Conservation (phyloP, 2,113 vertebrate genomes). For the Myocastor coypus region DNA sequence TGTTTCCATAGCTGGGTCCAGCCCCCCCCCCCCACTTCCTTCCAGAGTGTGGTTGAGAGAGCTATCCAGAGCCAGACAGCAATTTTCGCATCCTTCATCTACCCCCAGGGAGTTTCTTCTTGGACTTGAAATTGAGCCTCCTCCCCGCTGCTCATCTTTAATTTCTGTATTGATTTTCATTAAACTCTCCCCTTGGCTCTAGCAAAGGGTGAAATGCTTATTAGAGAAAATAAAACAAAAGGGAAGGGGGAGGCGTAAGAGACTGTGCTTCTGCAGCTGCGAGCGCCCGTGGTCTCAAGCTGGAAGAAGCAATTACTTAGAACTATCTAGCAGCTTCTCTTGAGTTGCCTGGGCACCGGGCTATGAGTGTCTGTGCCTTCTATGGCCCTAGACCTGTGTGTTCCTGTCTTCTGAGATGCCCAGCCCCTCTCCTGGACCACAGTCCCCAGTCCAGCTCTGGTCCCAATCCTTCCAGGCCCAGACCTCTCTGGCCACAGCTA, state of each 20-base stretch:
- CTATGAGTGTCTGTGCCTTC: rapidly evolving
- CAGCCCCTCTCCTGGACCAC: neutral
- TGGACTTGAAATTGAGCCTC: conserved; percentile 7
- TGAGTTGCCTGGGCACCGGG: neutral
- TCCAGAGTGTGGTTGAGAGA: neutral
- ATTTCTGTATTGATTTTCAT: conserved; percentile 88
- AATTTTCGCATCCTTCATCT: neutral
- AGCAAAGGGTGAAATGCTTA: conserved; percentile 75
- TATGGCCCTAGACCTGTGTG: neutral
- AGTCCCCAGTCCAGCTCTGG: neutral
- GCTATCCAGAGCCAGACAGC: neutral
- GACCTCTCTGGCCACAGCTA: neutral
- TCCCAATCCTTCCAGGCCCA: neutral
- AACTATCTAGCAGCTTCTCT: neutral
- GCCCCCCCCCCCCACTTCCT: neutral
- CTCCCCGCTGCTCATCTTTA: conserved; percentile 74
- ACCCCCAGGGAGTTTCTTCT: neutral
- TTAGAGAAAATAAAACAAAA: conserved; percentile 51
- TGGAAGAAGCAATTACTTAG: neutral
- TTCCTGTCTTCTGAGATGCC: neutral
- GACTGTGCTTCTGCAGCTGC: neutral
- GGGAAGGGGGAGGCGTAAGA: neutral
- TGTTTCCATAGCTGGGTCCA: neutral
- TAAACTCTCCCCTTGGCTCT: conserved; percentile 84
- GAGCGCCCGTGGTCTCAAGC: neutral